Conservation (phyloP, 2,888 invertebrate genomes). For the Thecocarcelia acutangulata region DNA sequence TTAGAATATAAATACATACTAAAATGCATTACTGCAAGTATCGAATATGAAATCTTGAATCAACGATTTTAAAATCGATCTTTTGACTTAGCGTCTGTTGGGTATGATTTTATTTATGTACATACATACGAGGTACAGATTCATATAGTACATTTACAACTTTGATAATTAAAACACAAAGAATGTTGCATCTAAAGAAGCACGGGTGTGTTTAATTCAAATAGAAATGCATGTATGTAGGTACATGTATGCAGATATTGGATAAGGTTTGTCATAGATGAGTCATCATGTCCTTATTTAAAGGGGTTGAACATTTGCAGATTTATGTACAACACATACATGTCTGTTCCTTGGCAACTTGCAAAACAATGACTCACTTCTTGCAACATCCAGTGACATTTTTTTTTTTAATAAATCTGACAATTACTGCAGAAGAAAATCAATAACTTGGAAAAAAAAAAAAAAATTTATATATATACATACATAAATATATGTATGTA, state of each 20-base stretch:
- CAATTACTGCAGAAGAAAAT: background rate
- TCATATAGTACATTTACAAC: background rate
- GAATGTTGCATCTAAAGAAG: background rate
- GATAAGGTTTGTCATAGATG: conserved; percentile 13
- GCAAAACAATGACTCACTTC: conserved; percentile 57
- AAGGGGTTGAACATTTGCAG: conserved; percentile 43
- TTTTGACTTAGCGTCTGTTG: no score
- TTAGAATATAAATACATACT: no score
- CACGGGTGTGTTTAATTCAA: background rate
- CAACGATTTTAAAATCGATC: no score
- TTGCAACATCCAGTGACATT: conserved; percentile 46
- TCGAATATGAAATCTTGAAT: no score
- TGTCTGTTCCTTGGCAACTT: conserved; percentile 52
- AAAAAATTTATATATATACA: no score
- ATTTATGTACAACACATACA: background rate
- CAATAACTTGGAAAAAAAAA: background rate
- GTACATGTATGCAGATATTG: conserved; percentile 8
- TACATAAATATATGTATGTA: background rate
- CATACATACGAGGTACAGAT: no score
- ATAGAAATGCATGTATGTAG: background rate
- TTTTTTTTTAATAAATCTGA: background rate
- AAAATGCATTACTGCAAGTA: no score
- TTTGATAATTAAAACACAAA: no score
- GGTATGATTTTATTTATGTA: no score
- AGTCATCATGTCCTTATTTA: conserved; percentile 54